These are phyloP conservation scores for Leptopilina boulardi DNA, from an alignment of 1,140 invertebrate species.

Conservation along the genomic window DNA sequence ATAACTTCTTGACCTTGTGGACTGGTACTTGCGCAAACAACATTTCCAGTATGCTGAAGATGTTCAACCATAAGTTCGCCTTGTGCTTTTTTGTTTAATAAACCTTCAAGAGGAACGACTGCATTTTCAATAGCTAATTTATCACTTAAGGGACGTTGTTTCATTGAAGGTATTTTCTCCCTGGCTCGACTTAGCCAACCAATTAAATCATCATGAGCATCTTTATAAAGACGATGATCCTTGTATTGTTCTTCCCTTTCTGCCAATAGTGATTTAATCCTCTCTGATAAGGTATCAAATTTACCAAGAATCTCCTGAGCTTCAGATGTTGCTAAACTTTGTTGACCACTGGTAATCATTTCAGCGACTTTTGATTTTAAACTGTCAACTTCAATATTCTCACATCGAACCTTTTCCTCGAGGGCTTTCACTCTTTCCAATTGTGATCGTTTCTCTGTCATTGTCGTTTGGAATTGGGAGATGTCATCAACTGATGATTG, in stretches of 20 bases:
- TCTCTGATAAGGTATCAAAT: slow-evolving; percentile 76
- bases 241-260: slow-evolving; percentile 91
- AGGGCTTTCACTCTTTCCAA: slow-evolving; percentile 89
- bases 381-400: slow-evolving; percentile 94
- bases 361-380: slow-evolving; percentile 91
- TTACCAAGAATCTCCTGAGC: slow-evolving; percentile 89
- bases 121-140: slow-evolving; percentile 92
- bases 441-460: slow-evolving; percentile 90
- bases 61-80: slow-evolving; percentile 92
- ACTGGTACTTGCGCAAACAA: slow-evolving; percentile 89
- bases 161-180: slow-evolving; percentile 91
- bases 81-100: slow-evolving; percentile 93
- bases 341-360: slow-evolving; percentile 90
- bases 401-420: slow-evolving; percentile 92
- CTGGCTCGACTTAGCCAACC: slow-evolving; percentile 89
- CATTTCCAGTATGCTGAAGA: slow-evolving; percentile 89
- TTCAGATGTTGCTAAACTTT: slow-evolving; percentile 87
- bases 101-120: slow-evolving; percentile 88
- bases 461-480: slow-evolving; percentile 85
- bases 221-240: slow-evolving; percentile 91
- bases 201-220: slow-evolving; percentile 91
- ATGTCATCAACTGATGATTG: slow-evolving; percentile 85
- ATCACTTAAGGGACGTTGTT: slow-evolving; percentile 89
- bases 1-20: slow-evolving; percentile 87
- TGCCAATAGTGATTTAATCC: slow-evolving; percentile 79